phyloP scores from a whole-genome alignment of 2,797 vertebrate species.

The Spinus olivaceus region DNA sequence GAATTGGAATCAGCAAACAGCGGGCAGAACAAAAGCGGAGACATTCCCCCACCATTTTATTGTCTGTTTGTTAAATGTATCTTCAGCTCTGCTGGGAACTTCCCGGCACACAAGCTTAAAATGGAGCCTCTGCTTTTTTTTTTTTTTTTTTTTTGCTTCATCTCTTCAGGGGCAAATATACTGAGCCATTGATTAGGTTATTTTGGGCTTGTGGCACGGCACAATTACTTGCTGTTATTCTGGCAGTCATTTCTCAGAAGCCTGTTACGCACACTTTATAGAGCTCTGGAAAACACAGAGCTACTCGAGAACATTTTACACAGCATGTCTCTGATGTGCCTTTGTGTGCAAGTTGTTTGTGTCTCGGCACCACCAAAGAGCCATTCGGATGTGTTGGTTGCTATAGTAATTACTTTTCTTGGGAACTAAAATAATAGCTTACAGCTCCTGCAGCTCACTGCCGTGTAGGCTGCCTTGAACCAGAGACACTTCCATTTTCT shows the following conservation, averaged over 20 bases:
- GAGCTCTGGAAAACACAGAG: background rate
- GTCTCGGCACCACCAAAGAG: slow-evolving; percentile 26
- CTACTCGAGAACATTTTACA: background rate
- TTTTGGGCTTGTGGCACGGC: background rate
- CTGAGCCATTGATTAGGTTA: slow-evolving; percentile 29
- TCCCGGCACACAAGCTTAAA: background rate
- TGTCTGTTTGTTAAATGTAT: background rate
- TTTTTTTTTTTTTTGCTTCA: background rate
- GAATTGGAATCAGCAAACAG: background rate
- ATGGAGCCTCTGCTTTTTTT: background rate
- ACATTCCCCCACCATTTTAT: background rate
- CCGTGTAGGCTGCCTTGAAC: slow-evolving; percentile 42
- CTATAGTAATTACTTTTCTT: slow-evolving; percentile 66
- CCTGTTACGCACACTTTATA: background rate
- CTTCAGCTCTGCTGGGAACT: background rate
- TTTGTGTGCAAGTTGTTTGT: slow-evolving; percentile 39
- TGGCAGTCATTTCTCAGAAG: background rate
- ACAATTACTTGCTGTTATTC: background rate
- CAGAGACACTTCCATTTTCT: slow-evolving; percentile 19
- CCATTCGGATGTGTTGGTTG: slow-evolving; percentile 43
- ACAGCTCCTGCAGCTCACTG: slow-evolving; percentile 41
- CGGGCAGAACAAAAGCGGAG: background rate
- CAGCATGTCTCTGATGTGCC: slow-evolving; percentile 4
- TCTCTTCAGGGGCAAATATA: background rate
- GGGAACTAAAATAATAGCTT: slow-evolving; percentile 57